Conservation (phyloP, 2,888 invertebrate species). For the Drosophila formosana region DNA sequence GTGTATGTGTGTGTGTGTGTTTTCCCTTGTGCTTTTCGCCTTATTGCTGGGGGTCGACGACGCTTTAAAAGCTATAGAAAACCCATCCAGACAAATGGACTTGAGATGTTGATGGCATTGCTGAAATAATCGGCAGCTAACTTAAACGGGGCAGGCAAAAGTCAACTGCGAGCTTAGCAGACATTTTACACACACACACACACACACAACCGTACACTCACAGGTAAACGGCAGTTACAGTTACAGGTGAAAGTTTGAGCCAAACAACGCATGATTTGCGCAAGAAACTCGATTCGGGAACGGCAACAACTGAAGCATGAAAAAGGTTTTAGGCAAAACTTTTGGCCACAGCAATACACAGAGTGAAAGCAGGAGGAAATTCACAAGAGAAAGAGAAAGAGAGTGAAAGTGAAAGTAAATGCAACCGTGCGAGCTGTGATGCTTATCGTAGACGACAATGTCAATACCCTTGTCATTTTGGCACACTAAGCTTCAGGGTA, state of each 20-base stretch:
- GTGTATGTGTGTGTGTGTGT: conserved; percentile 6
- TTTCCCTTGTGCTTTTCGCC: conserved; percentile 51
- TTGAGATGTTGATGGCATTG: conserved; percentile 59
- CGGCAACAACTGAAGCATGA: conserved; percentile 62
- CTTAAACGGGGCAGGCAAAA: conserved; percentile 59
- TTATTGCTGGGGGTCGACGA: conserved; percentile 28
- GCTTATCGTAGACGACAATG: conserved; percentile 65
- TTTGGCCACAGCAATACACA: conserved; percentile 29
- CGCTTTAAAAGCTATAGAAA: conserved; percentile 63
- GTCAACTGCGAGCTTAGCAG: conserved; percentile 64
- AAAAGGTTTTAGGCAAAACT: conserved; percentile 74
- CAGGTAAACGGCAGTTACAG: background rate
- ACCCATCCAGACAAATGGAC: conserved; percentile 56
- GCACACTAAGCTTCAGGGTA: conserved; percentile 29
- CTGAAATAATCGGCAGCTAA: conserved; percentile 66
- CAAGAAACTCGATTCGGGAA: conserved; percentile 27
- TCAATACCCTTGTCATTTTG: conserved; percentile 74
- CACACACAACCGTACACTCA: conserved; percentile 6
- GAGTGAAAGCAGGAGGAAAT: background rate
- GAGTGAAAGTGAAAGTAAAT: conserved; percentile 37
- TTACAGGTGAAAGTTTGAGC: conserved; percentile 61
- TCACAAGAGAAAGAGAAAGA: conserved; percentile 1
- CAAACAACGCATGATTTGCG: conserved; percentile 52
- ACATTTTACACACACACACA: conserved; percentile 28
- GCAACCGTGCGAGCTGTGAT: conserved; percentile 55